Evolutionary conservation across 37 sponge, comb jelly and placozoan species (phyloP).

Genomic region (Cliona cf. orientalis): DNA sequence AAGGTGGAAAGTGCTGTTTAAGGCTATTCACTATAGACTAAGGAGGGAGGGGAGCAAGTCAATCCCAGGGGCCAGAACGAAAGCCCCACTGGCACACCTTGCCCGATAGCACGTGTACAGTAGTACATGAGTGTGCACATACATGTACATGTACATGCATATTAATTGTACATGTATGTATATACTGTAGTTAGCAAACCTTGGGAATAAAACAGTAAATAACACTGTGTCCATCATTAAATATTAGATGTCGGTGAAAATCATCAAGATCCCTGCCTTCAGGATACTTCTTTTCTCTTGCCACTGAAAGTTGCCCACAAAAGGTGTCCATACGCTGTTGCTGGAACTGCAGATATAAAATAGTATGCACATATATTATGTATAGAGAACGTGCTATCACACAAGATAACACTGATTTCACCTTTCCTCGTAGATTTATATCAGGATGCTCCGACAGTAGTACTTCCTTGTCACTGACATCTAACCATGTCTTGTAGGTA

Average conservation of each 20-base stretch:
- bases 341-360: conserved; percentile 41
- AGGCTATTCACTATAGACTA: too few relatives aligned
- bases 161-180: too few relatives aligned
- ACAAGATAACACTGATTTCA: conserved; percentile 5
- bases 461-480: background rate
- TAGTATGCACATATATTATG: background rate
- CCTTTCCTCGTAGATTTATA: conserved; percentile 44
- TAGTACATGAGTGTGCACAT: too few relatives aligned
- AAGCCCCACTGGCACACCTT: too few relatives aligned
- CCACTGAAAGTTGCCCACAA: conserved; percentile 10
- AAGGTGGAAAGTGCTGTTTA: too few relatives aligned
- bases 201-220: conserved; percentile 73
- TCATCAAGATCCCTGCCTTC: background rate
- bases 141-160: background rate
- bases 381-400: background rate
- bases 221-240: conserved; percentile 37
- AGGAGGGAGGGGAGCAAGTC: too few relatives aligned
- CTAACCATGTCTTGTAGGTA: too few relatives aligned
- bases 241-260: conserved; percentile 45
- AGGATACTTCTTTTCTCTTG: conserved; percentile 10
- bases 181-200: too few relatives aligned
- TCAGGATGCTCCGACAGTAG: conserved; percentile 36
- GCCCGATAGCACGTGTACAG: too few relatives aligned
- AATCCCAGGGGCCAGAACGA: too few relatives aligned
- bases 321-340: conserved; percentile 12